A percentile compares a stretch with the other conserved stretches of the same genome.
These are phyloP conservation scores for Oenanthe melanoleuca DNA, from an alignment of 2,113 vertebrate species.

Conservation along the genomic window DNA sequence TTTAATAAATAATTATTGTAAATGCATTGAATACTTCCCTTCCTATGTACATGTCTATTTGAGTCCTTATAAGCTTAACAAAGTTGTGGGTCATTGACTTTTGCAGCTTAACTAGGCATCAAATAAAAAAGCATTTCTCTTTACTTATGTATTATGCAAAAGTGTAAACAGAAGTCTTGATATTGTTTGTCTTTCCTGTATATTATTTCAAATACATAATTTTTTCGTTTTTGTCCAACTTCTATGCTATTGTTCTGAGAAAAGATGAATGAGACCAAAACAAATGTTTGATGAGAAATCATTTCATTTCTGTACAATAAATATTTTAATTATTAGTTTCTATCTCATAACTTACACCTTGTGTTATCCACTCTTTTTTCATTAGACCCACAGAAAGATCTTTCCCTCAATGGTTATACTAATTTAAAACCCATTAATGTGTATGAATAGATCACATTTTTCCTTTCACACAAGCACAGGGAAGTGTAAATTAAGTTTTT, in stretches of 20 bases:
- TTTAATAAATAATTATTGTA: not conserved
- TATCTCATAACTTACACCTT: not conserved
- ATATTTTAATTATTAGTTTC: not conserved
- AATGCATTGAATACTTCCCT: not conserved
- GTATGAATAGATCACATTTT: constrained; percentile 26
- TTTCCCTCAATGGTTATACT: not conserved
- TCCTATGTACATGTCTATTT: not conserved
- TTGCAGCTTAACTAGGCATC: not conserved
- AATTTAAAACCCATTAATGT: constrained; percentile 21
- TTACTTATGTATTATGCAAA: not conserved
- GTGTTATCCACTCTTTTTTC: not conserved
- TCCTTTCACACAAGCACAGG: not conserved
- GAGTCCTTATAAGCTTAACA: not conserved
- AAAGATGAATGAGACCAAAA: not conserved
- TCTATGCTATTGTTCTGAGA: not conserved
- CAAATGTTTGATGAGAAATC: not conserved
- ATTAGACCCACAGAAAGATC: not conserved
- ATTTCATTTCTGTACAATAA: not conserved
- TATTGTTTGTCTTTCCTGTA: not conserved
- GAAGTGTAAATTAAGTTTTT: constrained; percentile 39
- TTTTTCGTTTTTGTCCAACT: not conserved
- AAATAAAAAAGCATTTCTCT: constrained; percentile 7
- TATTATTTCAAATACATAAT: not conserved
- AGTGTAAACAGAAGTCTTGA: not conserved
- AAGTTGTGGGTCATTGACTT: not conserved